Percentiles rank a stretch among this genome's conserved stretches.
These are phyloP conservation scores for Myotis findleyi DNA, from an alignment of 2,797 vertebrate species.

Conservation along the genomic window DNA sequence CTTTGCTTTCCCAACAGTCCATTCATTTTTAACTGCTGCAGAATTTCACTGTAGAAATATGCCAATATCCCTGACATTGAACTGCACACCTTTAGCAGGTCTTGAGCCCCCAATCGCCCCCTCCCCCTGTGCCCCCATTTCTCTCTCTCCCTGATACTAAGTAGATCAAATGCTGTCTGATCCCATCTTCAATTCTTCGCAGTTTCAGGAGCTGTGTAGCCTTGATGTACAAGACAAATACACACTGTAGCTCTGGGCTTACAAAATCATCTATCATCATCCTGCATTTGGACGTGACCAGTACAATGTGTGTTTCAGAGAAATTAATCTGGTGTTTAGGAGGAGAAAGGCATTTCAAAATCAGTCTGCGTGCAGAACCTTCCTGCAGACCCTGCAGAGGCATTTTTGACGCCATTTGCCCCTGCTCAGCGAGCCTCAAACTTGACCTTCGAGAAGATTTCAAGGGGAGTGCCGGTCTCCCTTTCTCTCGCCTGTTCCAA, in stretches of 20 bases:
- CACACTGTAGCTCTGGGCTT: conserved; percentile 17
- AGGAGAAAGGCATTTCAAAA: conserved; percentile 31
- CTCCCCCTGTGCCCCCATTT: background rate
- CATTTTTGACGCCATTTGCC: background rate
- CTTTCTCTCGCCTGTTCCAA: background rate
- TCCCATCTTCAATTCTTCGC: conserved; percentile 19
- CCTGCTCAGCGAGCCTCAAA: conserved; percentile 52
- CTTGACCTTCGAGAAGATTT: conserved; percentile 78
- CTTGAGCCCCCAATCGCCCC: background rate
- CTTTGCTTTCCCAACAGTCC: background rate
- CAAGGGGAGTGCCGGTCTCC: conserved; percentile 51
- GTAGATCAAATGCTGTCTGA: conserved; percentile 19
- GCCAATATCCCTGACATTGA: background rate
- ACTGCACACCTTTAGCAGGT: background rate
- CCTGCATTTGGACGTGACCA: conserved; percentile 45
- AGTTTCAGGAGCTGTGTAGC: conserved; percentile 51
- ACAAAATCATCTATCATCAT: conserved; percentile 60
- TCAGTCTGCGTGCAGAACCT: conserved; percentile 14
- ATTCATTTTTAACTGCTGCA: conserved; percentile 46
- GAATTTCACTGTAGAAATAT: background rate
- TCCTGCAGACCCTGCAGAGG: background rate
- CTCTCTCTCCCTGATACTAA: background rate
- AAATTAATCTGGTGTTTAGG: conserved; percentile 56
- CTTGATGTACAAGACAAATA: conserved; percentile 65
- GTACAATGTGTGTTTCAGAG: conserved; percentile 36